phyloP scores from a whole-genome alignment of 2,888 invertebrate species.

The Tridacna crocea region DNA sequence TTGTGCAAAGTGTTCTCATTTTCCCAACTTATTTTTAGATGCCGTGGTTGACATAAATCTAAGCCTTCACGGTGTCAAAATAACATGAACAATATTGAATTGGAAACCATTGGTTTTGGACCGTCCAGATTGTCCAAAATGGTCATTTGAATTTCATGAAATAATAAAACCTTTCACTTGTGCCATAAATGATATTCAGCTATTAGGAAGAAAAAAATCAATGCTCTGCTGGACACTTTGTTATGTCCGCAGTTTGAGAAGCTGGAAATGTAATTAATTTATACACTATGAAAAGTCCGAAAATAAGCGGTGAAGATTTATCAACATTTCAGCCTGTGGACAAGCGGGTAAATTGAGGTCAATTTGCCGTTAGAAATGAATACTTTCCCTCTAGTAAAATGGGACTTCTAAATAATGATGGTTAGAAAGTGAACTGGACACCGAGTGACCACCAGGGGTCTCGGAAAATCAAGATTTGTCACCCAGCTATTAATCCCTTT shows the following conservation, averaged over 20 bases:
- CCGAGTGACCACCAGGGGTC: constrained; percentile 17
- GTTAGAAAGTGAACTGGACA: constrained; percentile 6
- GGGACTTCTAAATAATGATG: constrained; percentile 12
- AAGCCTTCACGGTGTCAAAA: constrained; percentile 30
- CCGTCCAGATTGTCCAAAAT: constrained; percentile 34
- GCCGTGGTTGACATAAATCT: constrained; percentile 41
- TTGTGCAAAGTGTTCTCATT: no score
- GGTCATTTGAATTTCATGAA: constrained; percentile 62
- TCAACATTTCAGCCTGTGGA: constrained; percentile 26
- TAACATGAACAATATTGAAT: constrained; percentile 25
- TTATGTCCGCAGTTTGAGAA: not conserved
- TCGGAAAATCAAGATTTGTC: not conserved
- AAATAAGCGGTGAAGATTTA: constrained; percentile 39
- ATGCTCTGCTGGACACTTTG: constrained; percentile 24
- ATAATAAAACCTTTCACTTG: constrained; percentile 62
- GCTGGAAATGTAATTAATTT: constrained; percentile 52
- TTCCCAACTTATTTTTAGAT: not conserved
- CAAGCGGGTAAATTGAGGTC: constrained; percentile 40
- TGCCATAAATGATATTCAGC: constrained; percentile 55
- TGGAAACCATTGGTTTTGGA: constrained; percentile 1
- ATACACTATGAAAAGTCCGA: constrained; percentile 32
- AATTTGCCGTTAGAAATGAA: constrained; percentile 47
- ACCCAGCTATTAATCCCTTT: not conserved
- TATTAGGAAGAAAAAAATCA: constrained; percentile 37
- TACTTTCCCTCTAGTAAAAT: constrained; percentile 15